Base-by-base conservation (phyloP, 2,888 invertebrate genomes). In the Pollenia angustigena region DNA sequence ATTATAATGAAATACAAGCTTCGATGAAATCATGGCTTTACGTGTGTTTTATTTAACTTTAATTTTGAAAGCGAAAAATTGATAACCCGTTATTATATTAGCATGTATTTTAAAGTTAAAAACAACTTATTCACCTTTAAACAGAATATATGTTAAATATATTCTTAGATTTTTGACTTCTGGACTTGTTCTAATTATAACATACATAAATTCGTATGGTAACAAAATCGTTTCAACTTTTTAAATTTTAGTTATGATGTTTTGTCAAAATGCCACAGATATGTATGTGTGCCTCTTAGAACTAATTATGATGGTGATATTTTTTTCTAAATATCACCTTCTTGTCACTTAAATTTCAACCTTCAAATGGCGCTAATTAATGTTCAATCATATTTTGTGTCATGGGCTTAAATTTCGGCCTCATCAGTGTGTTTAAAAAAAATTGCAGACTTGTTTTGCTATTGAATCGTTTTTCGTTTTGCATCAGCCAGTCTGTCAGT, bases 351-450 rank as follows among this genome's bases (percentile, higher is more conserved):
- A 23, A 54, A 46, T 64, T 14, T 58, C 2, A 68, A 58, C 75
- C 81, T 82, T 69, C 16, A 75, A 68, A 60, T 16, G 11, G 16
- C 14, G 4, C 66, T 81, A 75, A 82, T 82, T 69, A 82, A 60
- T 68, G 10, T 60, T 62, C 14, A 75, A 62, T 82, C 81, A 69
- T 69, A 68, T 69, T 75, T 68, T 23, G 32, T 75, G 68, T 32
- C 42, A 23, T 23, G 50, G 40, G 16, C 60, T 69, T 52, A 16
- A 32, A 75, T 60, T 68, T 64, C 56, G 16, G 10, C n/a, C 23
- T 60, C 58, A 68, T n/a, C 56, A 48, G 12, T 14, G 10, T 42
- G 12, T 46, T 62, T 16, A 58, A 10, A 4, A 58, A 10, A 4
- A 1, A 7, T 12, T 80, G 12, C 23, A 71, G 14, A n/a, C 1